Evolutionary conservation across 2,797 vertebrate species (phyloP).

Genomic region (Bovichtus diacanthus): DNA sequence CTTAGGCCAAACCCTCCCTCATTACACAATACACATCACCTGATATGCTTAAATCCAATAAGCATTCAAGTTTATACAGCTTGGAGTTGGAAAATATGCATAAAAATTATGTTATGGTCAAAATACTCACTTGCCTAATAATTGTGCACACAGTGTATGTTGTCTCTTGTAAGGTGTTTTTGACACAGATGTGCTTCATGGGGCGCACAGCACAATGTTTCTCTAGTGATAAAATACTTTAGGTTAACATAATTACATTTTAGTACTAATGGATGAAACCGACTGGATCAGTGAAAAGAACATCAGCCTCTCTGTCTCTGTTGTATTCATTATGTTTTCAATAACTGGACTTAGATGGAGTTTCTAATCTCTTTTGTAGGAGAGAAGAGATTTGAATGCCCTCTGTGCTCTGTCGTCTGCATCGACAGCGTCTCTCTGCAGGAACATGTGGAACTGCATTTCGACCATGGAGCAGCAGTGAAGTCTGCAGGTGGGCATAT

Average conservation of each 20-base stretch:
- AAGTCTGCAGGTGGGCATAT: constrained; percentile 46
- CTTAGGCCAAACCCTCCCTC: no score
- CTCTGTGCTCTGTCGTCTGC: constrained; percentile 75
- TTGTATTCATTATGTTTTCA: not conserved
- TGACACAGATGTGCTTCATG: not conserved
- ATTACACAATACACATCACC: no score
- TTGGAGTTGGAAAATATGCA: no score
- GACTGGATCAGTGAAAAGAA: not conserved
- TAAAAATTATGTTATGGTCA: no score
- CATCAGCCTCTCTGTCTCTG: not conserved
- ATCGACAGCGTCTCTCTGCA: constrained; percentile 71
- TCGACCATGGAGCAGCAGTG: constrained; percentile 55
- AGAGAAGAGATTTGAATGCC: constrained; percentile 66
- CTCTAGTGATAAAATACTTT: not conserved
- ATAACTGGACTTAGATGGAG: not conserved
- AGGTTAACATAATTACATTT: not conserved
- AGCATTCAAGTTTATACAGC: no score
- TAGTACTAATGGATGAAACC: not conserved
- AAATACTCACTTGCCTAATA: no score
- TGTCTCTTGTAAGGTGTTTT: not conserved
- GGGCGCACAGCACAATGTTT: no score
- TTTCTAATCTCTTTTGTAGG: constrained; percentile 40
- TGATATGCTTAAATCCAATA: no score
- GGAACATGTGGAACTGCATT: constrained; percentile 83
- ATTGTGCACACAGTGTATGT: no score